Evolutionary conservation across 2,113 vertebrate species (phyloP).

Genomic region (Lasiurus cinereus): DNA sequence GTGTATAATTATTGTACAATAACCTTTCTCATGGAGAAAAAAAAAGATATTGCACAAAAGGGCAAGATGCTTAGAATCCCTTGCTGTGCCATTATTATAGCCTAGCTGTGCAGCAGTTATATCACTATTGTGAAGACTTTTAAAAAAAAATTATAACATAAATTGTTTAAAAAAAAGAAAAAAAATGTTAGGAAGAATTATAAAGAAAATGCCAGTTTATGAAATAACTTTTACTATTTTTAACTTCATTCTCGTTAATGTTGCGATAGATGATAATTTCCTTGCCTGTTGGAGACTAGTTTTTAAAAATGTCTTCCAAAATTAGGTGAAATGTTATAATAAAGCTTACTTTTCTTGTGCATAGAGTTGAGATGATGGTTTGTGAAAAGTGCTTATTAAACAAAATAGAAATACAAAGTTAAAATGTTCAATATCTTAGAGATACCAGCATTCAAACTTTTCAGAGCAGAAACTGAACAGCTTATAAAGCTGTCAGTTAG

Average conservation of each 20-base stretch:
- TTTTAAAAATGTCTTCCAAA: conserved; percentile 78
- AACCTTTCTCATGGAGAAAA: conserved; percentile 45
- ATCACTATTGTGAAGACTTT: conserved; percentile 68
- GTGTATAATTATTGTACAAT: conserved; percentile 64
- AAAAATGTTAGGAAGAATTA: conserved; percentile 71
- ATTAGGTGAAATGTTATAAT: conserved; percentile 75
- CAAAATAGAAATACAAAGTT: conserved; percentile 75
- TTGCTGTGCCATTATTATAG: conserved; percentile 62
- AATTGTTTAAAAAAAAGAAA: conserved; percentile 63
- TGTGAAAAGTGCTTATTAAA: conserved; percentile 68
- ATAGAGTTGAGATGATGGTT: conserved; percentile 71
- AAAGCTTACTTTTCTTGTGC: conserved; percentile 71
- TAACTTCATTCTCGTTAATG: conserved; percentile 75
- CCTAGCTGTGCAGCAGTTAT: conserved; percentile 39
- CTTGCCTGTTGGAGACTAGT: conserved; percentile 82
- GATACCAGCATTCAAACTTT: conserved; percentile 71
- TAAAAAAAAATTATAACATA: conserved; percentile 67
- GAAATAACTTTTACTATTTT: conserved; percentile 81
- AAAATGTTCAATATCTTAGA: conserved; percentile 69
- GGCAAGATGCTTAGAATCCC: conserved; percentile 51
- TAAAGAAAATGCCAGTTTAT: conserved; percentile 76
- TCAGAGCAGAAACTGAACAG: conserved; percentile 56
- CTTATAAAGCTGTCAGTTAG: conserved; percentile 69
- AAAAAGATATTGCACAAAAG: conserved; percentile 62
- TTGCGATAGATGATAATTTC: conserved; percentile 83